Conservation (phyloP, 2,888 invertebrate genomes). For the Drosophila subquinaria region DNA sequence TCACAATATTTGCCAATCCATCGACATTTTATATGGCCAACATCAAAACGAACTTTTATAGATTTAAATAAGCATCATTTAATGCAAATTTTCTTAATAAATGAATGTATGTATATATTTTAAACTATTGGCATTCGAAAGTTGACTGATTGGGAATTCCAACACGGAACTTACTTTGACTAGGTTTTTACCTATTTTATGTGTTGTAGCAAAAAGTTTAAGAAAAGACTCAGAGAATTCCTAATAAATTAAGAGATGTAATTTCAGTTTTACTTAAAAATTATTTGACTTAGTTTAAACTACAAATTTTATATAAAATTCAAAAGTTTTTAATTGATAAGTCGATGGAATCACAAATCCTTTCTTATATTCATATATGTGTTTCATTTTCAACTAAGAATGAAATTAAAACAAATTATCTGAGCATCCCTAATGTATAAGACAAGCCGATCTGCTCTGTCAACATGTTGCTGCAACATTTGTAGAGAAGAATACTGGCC, state of each 20-base stretch:
- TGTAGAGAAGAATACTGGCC: neutral
- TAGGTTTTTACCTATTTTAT: neutral
- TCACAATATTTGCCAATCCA: constrained; percentile 2
- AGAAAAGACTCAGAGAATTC: too few species aligned
- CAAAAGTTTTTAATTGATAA: neutral
- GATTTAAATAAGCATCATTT: neutral
- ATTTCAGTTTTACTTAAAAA: too few species aligned
- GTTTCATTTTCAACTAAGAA: neutral
- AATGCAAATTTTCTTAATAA: neutral
- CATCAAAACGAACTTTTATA: neutral
- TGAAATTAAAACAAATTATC: neutral
- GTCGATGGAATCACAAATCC: neutral
- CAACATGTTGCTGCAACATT: constrained; percentile 16
- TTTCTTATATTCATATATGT: neutral
- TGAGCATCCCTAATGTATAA: neutral
- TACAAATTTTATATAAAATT: too few species aligned
- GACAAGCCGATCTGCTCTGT: neutral
- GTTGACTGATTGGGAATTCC: constrained; percentile 4
- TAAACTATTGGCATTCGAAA: neutral
- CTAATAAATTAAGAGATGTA: too few species aligned
- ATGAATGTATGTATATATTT: neutral
- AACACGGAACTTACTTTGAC: neutral
- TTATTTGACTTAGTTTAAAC: too few species aligned
- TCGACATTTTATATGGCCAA: constrained; percentile 1
- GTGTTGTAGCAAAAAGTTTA: neutral